These are phyloP conservation scores for Goniozus legneri DNA, from an alignment of 1,140 invertebrate species.

Conservation along the genomic window DNA sequence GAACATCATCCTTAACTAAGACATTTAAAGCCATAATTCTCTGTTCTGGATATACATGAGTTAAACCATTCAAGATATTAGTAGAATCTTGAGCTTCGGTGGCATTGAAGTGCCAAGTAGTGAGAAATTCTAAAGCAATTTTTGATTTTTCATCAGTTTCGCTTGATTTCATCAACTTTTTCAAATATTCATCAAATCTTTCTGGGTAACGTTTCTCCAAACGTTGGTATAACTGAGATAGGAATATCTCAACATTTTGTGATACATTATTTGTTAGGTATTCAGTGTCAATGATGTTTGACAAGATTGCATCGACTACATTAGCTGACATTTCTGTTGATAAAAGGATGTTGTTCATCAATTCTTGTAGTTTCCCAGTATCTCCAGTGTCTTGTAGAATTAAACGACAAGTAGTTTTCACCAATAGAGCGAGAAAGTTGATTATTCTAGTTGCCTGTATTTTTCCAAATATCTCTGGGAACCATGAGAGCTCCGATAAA, in stretches of 20 bases:
- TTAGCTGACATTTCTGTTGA: conserved; percentile 52
- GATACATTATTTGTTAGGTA: conserved; percentile 25
- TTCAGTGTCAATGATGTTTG: conserved; percentile 21
- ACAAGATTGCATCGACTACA: conserved; percentile 45
- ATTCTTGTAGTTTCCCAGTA: conserved; percentile 20
- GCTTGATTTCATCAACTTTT: conserved; percentile 31
- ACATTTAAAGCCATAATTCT: conserved; percentile 59
- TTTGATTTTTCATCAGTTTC: conserved; percentile 22
- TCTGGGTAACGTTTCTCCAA: conserved; percentile 65
- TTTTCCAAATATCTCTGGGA: conserved; percentile 54
- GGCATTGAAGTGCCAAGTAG: conserved; percentile 35
- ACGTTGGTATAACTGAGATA: conserved; percentile 47
- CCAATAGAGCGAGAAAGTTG: conserved; percentile 55
- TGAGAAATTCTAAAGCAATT: conserved; percentile 35
- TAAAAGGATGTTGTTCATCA: conserved; percentile 54
- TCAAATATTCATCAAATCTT: conserved; percentile 60
- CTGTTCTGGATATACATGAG: conserved; percentile 61
- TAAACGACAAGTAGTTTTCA: conserved; percentile 40
- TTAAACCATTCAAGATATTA: conserved; percentile 65
- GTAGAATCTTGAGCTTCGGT: conserved; percentile 46
- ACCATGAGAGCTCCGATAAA: conserved; percentile 52
- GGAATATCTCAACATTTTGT: conserved; percentile 23
- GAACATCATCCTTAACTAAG: conserved; percentile 24
- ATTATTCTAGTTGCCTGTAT: conserved; percentile 52
- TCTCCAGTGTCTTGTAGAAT: conserved; percentile 16